Conservation (phyloP, 2,113 vertebrate genomes). For the Damaliscus lunatus region DNA sequence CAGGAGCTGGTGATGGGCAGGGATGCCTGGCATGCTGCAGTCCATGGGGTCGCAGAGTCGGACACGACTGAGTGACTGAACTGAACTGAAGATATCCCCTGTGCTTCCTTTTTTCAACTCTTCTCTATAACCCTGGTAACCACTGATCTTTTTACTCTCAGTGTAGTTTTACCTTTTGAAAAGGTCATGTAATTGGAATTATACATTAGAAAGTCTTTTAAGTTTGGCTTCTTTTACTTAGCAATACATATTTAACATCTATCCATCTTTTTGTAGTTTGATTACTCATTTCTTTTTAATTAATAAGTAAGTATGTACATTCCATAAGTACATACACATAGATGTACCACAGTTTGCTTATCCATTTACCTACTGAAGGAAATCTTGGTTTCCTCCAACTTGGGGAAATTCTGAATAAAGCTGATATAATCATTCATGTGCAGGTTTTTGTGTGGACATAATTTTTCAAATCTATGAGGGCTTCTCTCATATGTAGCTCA, state of each 20-base stretch:
- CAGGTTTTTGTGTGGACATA: not conserved
- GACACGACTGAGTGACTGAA: not conserved
- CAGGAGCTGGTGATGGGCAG: not conserved
- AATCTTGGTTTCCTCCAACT: not conserved
- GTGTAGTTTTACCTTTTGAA: not conserved
- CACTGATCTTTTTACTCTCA: not conserved
- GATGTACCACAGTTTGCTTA: not conserved
- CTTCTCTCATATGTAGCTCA: not conserved
- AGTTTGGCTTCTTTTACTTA: not conserved
- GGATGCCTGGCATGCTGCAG: not conserved
- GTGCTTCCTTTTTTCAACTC: not conserved
- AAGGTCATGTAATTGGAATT: not conserved
- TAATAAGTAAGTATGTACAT: not conserved
- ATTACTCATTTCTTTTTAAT: not conserved
- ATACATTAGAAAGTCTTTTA: not conserved
- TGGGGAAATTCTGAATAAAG: not conserved
- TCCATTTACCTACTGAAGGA: not conserved
- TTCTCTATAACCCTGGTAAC: not conserved
- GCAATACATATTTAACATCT: not conserved
- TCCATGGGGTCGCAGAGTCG: accelerated
- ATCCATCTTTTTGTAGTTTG: not conserved
- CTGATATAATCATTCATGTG: not conserved
- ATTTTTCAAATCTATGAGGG: not conserved
- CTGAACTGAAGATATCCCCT: not conserved
- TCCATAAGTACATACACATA: not conserved